Percentiles rank a stretch among this genome's conserved stretches.
Conservation (phyloP, 2,888 invertebrate species). For the Oxycera nigricornis region DNA sequence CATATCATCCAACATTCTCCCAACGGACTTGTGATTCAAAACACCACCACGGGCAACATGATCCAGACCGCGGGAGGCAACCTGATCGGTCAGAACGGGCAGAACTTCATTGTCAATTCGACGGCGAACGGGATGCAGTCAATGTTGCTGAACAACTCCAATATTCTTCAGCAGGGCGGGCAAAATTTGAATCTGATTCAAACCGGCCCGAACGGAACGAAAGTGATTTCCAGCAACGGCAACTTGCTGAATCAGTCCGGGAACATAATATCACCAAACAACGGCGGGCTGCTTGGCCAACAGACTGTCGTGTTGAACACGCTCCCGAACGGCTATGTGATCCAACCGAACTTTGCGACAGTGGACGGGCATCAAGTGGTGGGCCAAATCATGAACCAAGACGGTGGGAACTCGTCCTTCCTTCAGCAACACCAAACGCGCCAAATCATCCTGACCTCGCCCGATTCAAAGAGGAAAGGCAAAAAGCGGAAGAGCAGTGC, state of each 20-base stretch:
- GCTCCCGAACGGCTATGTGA: conserved; percentile 77
- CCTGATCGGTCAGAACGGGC: conserved; percentile 38
- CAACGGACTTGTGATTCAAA: conserved; percentile 49
- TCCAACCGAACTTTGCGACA: conserved; percentile 74
- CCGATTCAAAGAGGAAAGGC: conserved; percentile 73
- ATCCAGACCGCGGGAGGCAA: conserved; percentile 44
- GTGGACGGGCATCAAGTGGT: conserved; percentile 76
- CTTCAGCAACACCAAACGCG: conserved; percentile 53
- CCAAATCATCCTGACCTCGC: conserved; percentile 66
- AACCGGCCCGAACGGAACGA: conserved; percentile 50
- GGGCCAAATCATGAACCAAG: conserved; percentile 67
- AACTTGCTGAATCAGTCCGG: conserved; percentile 47
- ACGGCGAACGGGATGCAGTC: conserved; percentile 50
- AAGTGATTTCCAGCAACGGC: conserved; percentile 49
- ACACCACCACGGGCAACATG: conserved; percentile 46
- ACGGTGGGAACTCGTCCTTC: conserved; percentile 53
- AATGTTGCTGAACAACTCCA: conserved; percentile 47
- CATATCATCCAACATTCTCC: conserved; percentile 44
- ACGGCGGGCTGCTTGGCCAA: conserved; percentile 68
- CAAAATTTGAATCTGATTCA: conserved; percentile 49
- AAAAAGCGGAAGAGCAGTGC: conserved; percentile 75
- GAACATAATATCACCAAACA: conserved; percentile 51
- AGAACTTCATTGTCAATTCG: conserved; percentile 51
- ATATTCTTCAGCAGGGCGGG: conserved; percentile 47
- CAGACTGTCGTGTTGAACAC: conserved; percentile 83